Percentiles rank a stretch among this genome's conserved stretches.
Evolutionary conservation across 1,140 invertebrate species (phyloP).

Genomic region (Pantala flavescens): DNA sequence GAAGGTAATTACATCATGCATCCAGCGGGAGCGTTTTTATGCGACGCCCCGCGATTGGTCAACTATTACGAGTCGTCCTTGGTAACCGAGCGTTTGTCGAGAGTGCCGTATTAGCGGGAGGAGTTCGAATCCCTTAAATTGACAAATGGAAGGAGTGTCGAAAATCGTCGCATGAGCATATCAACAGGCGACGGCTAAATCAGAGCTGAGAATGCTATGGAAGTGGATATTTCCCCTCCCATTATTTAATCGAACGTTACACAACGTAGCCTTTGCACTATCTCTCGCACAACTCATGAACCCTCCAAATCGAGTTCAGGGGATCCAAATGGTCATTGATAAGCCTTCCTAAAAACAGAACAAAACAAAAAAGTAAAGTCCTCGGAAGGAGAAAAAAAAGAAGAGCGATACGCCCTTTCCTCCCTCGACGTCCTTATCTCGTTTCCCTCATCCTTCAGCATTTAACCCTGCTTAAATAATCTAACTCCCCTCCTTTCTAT

Average conservation of each 20-base stretch:
- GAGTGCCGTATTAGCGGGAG: not conserved
- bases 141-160: not conserved
- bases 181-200: not conserved
- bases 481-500: not conserved
- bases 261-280: not conserved
- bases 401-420: not conserved
- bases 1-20: no score
- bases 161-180: not conserved
- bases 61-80: not conserved
- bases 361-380: not conserved
- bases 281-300: constrained; percentile 1
- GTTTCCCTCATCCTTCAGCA: not conserved
- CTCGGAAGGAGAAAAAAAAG: not conserved
- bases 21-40: no score
- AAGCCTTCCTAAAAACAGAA: not conserved
- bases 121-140: not conserved
- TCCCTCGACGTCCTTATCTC: not conserved
- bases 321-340: constrained; percentile 1
- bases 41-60: not conserved
- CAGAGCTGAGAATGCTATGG: not conserved
- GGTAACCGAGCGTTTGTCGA: not conserved
- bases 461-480: not conserved
- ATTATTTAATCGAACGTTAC: not conserved
- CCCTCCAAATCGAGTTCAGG: not conserved
- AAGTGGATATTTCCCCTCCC: not conserved